Base-by-base conservation (phyloP, 2,797 vertebrate species). In the Neoniphon sammara region DNA sequence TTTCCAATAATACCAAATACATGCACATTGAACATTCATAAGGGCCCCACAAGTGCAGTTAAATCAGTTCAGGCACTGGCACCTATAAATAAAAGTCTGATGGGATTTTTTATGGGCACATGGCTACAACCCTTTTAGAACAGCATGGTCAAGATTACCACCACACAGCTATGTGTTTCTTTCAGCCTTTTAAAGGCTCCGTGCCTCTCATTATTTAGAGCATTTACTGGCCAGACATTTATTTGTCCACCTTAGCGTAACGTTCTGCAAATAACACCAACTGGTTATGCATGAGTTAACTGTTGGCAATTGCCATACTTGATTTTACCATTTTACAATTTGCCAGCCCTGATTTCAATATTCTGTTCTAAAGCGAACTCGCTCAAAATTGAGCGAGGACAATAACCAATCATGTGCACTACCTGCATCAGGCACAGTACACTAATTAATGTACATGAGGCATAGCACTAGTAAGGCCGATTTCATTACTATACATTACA, bases 401-500 rank as follows among this genome's bases (percentile, higher is more conserved):
- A 30, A 31, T 34, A 66, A 44, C 66, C 20, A 53, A 20, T 50
- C 25, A 20, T 57, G 60, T 78, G 44, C 44, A 49, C 73, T 58
- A 18, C 61, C 53, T 68, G 25, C 62, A 56, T 72, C 34, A 66
- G 58, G 70, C 46, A 59, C 6, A 53, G 23, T 3, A 1, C n/a
- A 64, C 67, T 83, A 77, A 79, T 81, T 49, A 42, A 53, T 77
- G 42, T 50, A 66, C 42, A 67, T 49, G 67, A 73, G 81, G 74
- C 80, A 80, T 75, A 66, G 75, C 70, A 67, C 27, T 53, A 21
- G 60, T 31, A 66, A 82, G 62, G 73, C 46, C 2, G 53, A 21
- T 79, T 75, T 79, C 61, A 85, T 77, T 56, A 36, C 53, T 49
- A 57, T 74, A 53, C 72, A 81, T 84, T 53, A 71, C 70, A 68